Conservation (phyloP, 2,113 vertebrate species). For the Vulpes ferrilata region DNA sequence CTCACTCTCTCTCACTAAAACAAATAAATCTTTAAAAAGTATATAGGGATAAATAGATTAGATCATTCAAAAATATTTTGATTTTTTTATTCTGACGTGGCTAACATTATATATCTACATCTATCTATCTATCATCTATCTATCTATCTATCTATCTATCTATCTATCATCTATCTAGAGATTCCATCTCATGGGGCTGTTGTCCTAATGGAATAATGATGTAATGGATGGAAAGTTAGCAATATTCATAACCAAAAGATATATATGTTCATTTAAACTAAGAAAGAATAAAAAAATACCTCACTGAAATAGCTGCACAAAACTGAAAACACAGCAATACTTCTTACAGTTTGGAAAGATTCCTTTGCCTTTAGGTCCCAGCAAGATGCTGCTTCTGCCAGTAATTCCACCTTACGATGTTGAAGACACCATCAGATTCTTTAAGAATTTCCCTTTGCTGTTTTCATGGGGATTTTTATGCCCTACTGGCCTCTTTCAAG, state of each 20-base stretch:
- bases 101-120: background rate
- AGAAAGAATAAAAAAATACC: background rate
- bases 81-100: background rate
- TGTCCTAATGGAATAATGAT: background rate
- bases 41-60: background rate
- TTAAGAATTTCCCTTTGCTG: background rate
- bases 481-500: background rate
- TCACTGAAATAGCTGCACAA: background rate
- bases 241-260: background rate
- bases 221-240: background rate
- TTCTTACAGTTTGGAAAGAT: background rate
- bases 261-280: background rate
- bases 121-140: too few species aligned
- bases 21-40: too few species aligned
- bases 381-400: background rate
- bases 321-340: background rate
- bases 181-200: background rate
- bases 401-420: background rate
- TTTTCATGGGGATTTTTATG: background rate
- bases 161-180: too few species aligned
- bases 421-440: background rate
- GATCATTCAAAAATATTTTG: background rate
- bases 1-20: too few species aligned
- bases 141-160: too few species aligned
- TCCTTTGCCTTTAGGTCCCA: background rate